phyloP scores from a whole-genome alignment of 2,113 vertebrate species.

The Pithys albifrons region DNA sequence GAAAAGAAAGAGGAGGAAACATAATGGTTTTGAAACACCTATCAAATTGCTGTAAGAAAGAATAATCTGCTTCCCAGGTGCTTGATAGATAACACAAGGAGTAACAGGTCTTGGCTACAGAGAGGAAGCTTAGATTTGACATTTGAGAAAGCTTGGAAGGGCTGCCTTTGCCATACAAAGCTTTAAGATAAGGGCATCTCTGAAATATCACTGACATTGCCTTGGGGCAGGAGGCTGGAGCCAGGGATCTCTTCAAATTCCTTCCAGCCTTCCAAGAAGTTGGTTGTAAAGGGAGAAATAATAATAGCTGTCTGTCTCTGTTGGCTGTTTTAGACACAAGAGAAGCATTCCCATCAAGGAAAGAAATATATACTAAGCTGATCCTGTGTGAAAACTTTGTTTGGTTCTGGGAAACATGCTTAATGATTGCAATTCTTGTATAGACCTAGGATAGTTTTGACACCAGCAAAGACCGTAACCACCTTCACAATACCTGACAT shows the following conservation, averaged over 20 bases:
- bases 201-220: background rate
- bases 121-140: background rate
- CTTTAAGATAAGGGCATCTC: background rate
- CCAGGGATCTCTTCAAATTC: background rate
- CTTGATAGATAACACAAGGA: background rate
- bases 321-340: background rate
- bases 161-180: background rate
- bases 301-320: background rate
- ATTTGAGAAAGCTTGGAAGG: background rate
- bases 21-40: background rate
- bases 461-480: background rate
- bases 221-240: background rate
- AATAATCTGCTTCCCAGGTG: background rate
- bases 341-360: background rate
- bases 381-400: background rate
- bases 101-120: background rate
- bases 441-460: background rate
- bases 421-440: background rate
- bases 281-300: slow-evolving; percentile 1
- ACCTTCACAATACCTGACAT: background rate
- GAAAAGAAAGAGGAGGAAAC: background rate
- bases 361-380: background rate
- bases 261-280: background rate
- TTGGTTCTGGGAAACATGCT: background rate
- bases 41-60: background rate